Percentiles rank a stretch among this genome's conserved stretches.
Evolutionary conservation across 92 coral and sea anemone genomes (phyloP).

Genomic region (Virgularia gustaviana): DNA sequence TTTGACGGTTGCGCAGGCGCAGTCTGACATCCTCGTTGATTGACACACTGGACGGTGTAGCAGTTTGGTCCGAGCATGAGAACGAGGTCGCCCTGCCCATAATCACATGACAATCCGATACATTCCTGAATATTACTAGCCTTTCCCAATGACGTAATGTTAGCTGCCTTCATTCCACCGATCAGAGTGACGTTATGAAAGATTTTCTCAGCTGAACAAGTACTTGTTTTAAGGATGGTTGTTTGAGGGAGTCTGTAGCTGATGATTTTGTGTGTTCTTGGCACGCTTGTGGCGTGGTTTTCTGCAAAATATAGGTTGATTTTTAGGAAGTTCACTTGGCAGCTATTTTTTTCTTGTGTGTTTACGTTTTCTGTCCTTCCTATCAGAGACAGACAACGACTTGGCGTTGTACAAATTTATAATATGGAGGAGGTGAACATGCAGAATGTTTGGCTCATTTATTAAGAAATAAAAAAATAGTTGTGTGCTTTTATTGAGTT

Average conservation of each 20-base stretch:
- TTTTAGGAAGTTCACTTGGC: too few relatives aligned
- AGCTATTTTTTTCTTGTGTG: too few relatives aligned
- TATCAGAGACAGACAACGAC: too few relatives aligned
- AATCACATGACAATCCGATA: constrained; percentile 90
- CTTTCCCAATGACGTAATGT: constrained; percentile 83
- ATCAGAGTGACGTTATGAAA: constrained; percentile 82
- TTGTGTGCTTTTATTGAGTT: too few relatives aligned
- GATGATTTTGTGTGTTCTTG: constrained; percentile 78
- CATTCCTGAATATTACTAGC: constrained; percentile 95
- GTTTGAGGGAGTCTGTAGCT: constrained; percentile 85
- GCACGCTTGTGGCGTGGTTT: constrained; percentile 63
- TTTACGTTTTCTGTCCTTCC: too few relatives aligned
- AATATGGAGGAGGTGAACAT: too few relatives aligned
- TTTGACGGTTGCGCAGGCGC: constrained; percentile 92
- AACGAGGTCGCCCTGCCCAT: constrained; percentile 85
- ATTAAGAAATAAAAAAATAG: too few relatives aligned
- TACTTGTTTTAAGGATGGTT: constrained; percentile 82
- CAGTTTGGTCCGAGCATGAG: constrained; percentile 82
- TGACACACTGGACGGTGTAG: constrained; percentile 77
- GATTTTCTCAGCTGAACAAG: constrained; percentile 88
- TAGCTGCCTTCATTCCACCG: constrained; percentile 93
- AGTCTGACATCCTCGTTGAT: constrained; percentile 81
- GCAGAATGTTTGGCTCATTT: too few relatives aligned
- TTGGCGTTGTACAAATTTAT: too few relatives aligned
- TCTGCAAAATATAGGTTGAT: too few relatives aligned